Percentiles rank a stretch among this genome's conserved stretches.
Conservation (phyloP, 2,888 invertebrate species). For the Drosophila flavopinicola region DNA sequence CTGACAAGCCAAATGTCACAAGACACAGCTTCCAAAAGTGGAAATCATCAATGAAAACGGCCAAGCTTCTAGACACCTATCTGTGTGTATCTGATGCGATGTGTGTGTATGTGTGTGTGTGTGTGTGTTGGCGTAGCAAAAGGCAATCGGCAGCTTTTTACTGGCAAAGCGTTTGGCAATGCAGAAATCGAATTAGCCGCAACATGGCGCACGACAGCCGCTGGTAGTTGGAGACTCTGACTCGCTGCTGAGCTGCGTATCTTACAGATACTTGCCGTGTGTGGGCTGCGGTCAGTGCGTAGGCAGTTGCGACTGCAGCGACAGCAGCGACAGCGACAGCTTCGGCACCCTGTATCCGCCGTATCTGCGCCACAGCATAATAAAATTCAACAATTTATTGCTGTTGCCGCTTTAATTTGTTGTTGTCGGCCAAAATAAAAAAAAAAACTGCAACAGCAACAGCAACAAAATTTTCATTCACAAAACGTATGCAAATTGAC, state of each 20-base stretch:
- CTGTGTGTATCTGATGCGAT: conserved; percentile 15
- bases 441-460: conserved; percentile 1
- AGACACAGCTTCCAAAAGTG: conserved; percentile 13
- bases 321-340: no score
- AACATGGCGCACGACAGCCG: conserved; percentile 64
- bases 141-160: conserved; percentile 76
- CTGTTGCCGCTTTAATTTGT: conserved; percentile 79
- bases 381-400: conserved; percentile 83
- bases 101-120: conserved; percentile 34
- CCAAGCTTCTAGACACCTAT: conserved; percentile 45
- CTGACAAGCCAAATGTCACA: conserved; percentile 46
- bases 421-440: conserved; percentile 57
- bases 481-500: conserved; percentile 81
- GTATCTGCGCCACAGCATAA: conserved; percentile 63
- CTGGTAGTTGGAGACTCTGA: conserved; percentile 32
- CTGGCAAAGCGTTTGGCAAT: conserved; percentile 75
- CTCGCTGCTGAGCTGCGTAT: conserved; percentile 58
- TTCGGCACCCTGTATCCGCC: conserved; percentile 63
- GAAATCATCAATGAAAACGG: conserved; percentile 74
- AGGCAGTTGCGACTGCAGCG: no score
- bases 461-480: conserved; percentile 63
- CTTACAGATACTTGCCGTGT: conserved; percentile 69
- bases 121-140: conserved; percentile 69
- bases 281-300: conserved; percentile 71
- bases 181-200: conserved; percentile 78